These are phyloP conservation scores for Trichonephila inaurata DNA, from an alignment of 1,140 invertebrate genomes.

Conservation along the genomic window DNA sequence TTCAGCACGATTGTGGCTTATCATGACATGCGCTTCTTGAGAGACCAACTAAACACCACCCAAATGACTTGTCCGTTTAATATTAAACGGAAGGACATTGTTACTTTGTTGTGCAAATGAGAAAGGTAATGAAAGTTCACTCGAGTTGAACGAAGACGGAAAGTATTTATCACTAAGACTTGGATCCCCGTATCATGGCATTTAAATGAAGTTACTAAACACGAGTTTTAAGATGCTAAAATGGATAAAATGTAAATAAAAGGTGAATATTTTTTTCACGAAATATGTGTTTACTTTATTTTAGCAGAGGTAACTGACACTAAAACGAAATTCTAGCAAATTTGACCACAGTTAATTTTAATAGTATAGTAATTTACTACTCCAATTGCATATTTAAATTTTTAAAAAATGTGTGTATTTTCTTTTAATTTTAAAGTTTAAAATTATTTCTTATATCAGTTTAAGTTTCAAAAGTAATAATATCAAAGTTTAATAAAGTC, in stretches of 20 bases:
- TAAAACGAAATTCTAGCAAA: too few species aligned
- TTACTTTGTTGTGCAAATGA: slow-evolving; percentile 31
- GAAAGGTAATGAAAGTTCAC: slow-evolving; percentile 9
- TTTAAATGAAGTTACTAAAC: background rate
- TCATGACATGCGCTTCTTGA: background rate
- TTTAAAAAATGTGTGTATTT: too few species aligned
- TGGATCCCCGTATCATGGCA: background rate
- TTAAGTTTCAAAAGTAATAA: too few species aligned
- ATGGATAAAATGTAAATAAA: background rate
- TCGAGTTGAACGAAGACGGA: background rate
- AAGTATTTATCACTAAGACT: background rate
- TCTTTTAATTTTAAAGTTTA: too few species aligned
- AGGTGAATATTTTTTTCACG: background rate
- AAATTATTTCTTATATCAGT: too few species aligned
- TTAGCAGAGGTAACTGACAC: too few species aligned
- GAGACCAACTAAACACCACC: background rate
- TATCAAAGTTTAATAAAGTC: too few species aligned
- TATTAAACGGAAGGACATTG: background rate
- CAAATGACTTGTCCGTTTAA: background rate
- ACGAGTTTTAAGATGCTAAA: background rate
- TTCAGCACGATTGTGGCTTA: background rate
- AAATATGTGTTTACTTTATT: background rate
- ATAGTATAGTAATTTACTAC: too few species aligned
- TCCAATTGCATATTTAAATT: too few species aligned
- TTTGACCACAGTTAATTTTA: too few species aligned